A percentile compares a stretch with the other conserved stretches of the same genome.
phyloP scores from a whole-genome alignment of 2,888 invertebrate genomes.

The Aspidapion aeneum region DNA sequence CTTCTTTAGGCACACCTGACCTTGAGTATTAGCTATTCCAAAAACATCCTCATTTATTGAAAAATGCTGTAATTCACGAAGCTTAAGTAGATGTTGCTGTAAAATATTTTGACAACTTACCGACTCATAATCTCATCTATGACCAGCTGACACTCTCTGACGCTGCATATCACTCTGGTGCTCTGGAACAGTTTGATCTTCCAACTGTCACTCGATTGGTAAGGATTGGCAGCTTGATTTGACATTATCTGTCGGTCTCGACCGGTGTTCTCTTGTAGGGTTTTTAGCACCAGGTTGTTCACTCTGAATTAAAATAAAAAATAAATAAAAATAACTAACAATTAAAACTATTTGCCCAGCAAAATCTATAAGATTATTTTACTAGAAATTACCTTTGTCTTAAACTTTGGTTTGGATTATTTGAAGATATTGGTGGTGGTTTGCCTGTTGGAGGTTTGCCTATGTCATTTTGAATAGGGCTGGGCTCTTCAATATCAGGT shows the following conservation, averaged over 20 bases:
- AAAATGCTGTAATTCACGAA: too few species aligned
- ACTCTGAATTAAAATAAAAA: too few species aligned
- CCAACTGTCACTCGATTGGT: constrained; percentile 62
- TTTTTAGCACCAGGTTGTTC: constrained; percentile 83
- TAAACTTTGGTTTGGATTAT: constrained; percentile 68
- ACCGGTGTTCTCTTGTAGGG: constrained; percentile 81
- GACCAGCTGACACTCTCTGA: constrained; percentile 73
- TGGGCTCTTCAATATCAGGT: neutral
- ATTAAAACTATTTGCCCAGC: too few species aligned
- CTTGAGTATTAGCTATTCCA: too few species aligned
- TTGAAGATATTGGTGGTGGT: constrained; percentile 1
- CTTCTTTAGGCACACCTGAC: too few species aligned
- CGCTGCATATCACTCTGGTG: constrained; percentile 75
- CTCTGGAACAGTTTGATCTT: constrained; percentile 77
- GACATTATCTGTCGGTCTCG: constrained; percentile 51
- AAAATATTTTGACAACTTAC: constrained; percentile 1
- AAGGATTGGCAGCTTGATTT: constrained; percentile 35
- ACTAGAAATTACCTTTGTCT: too few species aligned
- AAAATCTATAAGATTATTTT: too few species aligned
- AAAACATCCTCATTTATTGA: too few species aligned
- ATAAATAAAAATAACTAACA: too few species aligned
- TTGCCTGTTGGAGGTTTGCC: neutral
- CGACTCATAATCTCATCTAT: constrained; percentile 32
- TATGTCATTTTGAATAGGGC: neutral
- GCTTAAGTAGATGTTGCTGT: too few species aligned